Evolutionary conservation across 53 echinoderm and acorn worm species (phyloP).

Genomic region (Mesocentrotus franciscanus): DNA sequence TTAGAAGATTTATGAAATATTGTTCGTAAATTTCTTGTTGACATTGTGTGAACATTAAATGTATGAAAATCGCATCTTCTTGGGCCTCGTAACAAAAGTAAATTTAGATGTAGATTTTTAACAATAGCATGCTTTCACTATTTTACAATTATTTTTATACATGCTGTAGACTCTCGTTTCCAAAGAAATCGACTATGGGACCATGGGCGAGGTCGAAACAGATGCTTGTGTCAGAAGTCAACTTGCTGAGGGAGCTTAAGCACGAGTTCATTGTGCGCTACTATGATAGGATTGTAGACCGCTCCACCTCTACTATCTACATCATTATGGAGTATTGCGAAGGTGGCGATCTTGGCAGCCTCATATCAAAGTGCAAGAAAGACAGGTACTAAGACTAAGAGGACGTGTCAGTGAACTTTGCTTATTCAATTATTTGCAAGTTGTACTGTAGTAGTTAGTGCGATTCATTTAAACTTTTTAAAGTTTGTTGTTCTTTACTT

Average conservation of each 20-base stretch:
- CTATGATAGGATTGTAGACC: slow-evolving; percentile 93
- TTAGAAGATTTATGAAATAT: too few relatives aligned
- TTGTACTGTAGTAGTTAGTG: background rate
- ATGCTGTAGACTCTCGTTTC: slow-evolving; percentile 85
- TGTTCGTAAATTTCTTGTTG: too few relatives aligned
- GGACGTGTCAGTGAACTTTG: background rate
- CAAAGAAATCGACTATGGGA: slow-evolving; percentile 97
- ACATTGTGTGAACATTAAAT: too few relatives aligned
- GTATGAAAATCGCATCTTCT: too few relatives aligned
- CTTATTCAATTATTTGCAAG: background rate
- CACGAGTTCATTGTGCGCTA: slow-evolving; percentile 97
- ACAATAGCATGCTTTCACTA: background rate
- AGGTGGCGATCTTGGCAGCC: slow-evolving; percentile 90
- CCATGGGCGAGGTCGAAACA: slow-evolving; percentile 93
- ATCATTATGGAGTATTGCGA: slow-evolving; percentile 99
- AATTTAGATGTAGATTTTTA: too few relatives aligned
- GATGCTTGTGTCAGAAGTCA: slow-evolving; percentile 97
- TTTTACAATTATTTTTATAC: background rate
- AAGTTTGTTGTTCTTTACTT: background rate
- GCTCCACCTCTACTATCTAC: slow-evolving; percentile 85
- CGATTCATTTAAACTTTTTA: background rate
- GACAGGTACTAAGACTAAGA: slow-evolving; percentile 76
- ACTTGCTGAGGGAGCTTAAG: slow-evolving; percentile 88
- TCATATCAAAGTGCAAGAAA: slow-evolving; percentile 89
- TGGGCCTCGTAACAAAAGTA: too few relatives aligned